These are phyloP conservation scores for Shinisaurus crocodilurus DNA, from an alignment of 2,113 vertebrate genomes.

Conservation along the genomic window DNA sequence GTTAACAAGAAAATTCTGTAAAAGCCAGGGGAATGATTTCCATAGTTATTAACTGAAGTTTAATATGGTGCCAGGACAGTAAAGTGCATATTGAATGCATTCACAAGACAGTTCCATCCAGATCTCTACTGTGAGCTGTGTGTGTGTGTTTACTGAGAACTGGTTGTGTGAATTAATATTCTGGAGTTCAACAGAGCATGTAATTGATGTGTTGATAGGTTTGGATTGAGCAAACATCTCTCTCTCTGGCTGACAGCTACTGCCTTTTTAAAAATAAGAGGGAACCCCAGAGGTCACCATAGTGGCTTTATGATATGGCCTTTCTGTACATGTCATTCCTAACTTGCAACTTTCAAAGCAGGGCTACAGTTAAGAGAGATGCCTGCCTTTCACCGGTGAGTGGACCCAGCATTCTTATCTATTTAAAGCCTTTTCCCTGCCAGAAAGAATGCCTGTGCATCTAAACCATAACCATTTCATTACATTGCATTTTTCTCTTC, in stretches of 20 bases:
- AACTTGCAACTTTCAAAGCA: background rate
- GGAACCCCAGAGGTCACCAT: background rate
- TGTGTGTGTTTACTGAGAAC: background rate
- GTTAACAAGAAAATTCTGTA: background rate
- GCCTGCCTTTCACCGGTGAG: background rate
- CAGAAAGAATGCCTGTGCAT: background rate
- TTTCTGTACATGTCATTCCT: background rate
- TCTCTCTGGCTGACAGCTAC: background rate
- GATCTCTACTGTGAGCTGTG: background rate
- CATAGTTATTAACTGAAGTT: too few species aligned
- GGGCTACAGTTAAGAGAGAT: background rate
- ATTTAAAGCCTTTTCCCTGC: background rate
- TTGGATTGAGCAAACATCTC: background rate
- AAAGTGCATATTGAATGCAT: background rate
- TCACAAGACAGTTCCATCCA: background rate
- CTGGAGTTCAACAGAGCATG: too few species aligned
- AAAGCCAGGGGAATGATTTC: background rate
- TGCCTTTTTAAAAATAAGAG: background rate
- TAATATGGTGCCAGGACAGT: background rate
- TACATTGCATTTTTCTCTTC: background rate
- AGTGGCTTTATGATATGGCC: background rate
- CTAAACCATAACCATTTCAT: background rate
- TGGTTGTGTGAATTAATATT: background rate
- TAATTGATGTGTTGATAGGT: background rate
- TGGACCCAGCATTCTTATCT: background rate